phyloP scores from a whole-genome alignment of 2,797 vertebrate species.

The Gambusia yucatana region DNA sequence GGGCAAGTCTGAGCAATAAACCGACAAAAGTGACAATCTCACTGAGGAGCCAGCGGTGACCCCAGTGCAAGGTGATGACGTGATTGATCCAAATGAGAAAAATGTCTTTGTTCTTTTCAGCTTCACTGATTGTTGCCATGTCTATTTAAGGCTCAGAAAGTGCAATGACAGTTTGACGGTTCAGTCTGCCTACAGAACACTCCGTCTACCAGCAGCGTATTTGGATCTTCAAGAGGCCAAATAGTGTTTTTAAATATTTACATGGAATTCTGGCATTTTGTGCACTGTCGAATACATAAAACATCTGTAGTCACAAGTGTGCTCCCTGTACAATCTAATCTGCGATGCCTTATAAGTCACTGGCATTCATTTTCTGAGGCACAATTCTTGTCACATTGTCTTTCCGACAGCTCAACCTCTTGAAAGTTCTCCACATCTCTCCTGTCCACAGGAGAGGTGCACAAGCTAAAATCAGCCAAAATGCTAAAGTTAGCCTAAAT shows the following conservation, averaged over 20 bases:
- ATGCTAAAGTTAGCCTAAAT: too few species aligned
- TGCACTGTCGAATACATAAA: background rate
- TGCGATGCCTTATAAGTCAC: background rate
- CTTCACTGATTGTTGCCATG: background rate
- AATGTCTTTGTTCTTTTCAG: background rate
- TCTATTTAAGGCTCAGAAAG: background rate
- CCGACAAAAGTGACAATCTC: background rate
- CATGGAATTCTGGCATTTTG: background rate
- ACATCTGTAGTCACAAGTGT: background rate
- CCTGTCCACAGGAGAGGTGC: background rate
- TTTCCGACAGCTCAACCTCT: background rate
- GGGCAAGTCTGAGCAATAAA: background rate
- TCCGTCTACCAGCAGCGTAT: background rate
- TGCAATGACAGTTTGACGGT: background rate
- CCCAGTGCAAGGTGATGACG: background rate
- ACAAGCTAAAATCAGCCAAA: too few species aligned
- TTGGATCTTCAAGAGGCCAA: background rate
- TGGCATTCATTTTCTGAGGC: background rate
- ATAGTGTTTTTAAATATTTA: background rate
- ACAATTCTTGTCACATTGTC: background rate
- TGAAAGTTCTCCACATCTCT: background rate
- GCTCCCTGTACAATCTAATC: background rate
- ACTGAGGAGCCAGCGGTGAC: background rate
- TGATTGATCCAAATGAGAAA: conserved; percentile 2
- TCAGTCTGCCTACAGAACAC: background rate